These are phyloP conservation scores for Microplitis deprimator DNA, from an alignment of 2,888 invertebrate species.

Conservation along the genomic window DNA sequence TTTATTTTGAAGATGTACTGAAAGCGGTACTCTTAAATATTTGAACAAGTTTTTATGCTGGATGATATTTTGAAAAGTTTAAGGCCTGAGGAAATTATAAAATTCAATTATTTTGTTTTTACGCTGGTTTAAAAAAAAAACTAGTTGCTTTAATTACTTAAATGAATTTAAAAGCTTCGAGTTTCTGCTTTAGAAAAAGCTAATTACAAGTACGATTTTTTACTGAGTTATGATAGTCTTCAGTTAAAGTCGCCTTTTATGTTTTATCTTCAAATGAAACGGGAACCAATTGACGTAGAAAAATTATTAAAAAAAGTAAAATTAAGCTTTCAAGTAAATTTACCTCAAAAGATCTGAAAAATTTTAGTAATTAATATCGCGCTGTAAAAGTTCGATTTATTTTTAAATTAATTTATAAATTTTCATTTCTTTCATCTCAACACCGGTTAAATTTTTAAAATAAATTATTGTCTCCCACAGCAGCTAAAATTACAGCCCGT, in stretches of 20 bases:
- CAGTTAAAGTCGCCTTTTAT: background rate
- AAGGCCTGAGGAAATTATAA: background rate
- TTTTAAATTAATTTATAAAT: background rate
- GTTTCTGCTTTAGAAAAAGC: background rate
- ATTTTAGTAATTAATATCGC: background rate
- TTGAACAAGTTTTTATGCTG: too few species aligned
- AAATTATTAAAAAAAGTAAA: background rate
- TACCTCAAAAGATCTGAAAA: background rate
- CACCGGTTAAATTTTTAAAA: too few species aligned
- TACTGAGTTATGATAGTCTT: background rate
- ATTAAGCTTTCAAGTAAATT: background rate
- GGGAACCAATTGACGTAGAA: background rate
- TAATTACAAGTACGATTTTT: background rate
- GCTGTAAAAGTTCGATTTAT: background rate
- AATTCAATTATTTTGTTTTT: background rate
- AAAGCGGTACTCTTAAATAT: too few species aligned
- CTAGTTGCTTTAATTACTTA: background rate
- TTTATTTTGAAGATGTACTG: too few species aligned
- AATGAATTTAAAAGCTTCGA: background rate
- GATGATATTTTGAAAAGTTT: background rate
- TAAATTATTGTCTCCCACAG: too few species aligned
- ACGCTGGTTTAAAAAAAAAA: background rate
- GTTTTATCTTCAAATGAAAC: background rate
- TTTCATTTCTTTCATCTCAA: background rate
- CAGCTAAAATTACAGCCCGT: too few species aligned